phyloP scores from a whole-genome alignment of 2,888 invertebrate genomes.

The Chalcosyrphus nemorum region DNA sequence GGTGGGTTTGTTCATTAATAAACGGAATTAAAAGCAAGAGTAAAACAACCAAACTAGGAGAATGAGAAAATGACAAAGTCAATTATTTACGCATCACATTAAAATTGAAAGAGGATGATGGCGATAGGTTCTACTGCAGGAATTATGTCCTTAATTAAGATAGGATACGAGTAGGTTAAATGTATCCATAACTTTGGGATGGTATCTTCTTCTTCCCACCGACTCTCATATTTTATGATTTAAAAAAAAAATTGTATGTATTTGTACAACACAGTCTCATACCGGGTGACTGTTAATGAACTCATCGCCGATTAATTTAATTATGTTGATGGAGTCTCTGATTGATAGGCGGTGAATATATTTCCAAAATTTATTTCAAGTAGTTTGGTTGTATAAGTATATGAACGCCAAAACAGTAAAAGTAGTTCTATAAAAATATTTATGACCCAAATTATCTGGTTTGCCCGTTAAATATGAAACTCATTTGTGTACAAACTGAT shows the following conservation, averaged over 20 bases:
- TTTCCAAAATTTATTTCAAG: neutral
- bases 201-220: constrained; percentile 25
- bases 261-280: constrained; percentile 14
- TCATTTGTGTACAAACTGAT: neutral
- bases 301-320: constrained; percentile 37
- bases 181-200: constrained; percentile 20
- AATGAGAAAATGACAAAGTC: constrained; percentile 62
- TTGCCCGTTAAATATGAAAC: neutral
- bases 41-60: constrained; percentile 18
- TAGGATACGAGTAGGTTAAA: constrained; percentile 29
- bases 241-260: constrained; percentile 9
- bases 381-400: neutral
- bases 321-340: constrained; percentile 13
- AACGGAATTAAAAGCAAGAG: constrained; percentile 46
- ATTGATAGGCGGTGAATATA: neutral
- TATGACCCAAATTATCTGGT: neutral
- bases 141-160: constrained; percentile 69
- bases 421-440: neutral
- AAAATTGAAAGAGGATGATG: constrained; percentile 25
- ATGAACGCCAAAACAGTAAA: neutral
- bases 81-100: constrained; percentile 53
- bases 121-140: constrained; percentile 12
- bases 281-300: constrained; percentile 33
- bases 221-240: constrained; percentile 39
- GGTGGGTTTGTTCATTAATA: constrained; percentile 45